A percentile compares a stretch with the other conserved stretches of the same genome.
These are phyloP conservation scores for Dipodomys ordii DNA, from an alignment of 2,113 vertebrate species.

Conservation along the genomic window DNA sequence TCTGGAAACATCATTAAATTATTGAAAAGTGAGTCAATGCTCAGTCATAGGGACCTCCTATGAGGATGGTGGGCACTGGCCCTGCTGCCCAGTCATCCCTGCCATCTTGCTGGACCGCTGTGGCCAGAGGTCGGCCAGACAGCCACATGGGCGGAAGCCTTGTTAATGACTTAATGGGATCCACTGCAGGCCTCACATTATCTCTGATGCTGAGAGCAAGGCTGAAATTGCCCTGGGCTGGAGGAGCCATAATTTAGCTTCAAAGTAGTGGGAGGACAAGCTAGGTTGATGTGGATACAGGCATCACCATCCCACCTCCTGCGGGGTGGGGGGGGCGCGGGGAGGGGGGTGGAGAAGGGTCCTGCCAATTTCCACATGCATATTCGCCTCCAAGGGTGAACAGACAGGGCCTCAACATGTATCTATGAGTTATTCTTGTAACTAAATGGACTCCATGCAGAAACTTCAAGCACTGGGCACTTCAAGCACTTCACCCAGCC, in stretches of 20 bases:
- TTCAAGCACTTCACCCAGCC: not conserved
- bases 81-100: not conserved
- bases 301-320: not conserved
- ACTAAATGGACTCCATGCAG: slow-evolving; percentile 64
- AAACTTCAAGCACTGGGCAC: slow-evolving; percentile 29
- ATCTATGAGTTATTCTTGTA: slow-evolving; percentile 61
- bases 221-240: slow-evolving; percentile 50
- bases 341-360: too few relatives aligned
- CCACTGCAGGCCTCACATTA: not conserved
- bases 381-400: slow-evolving; percentile 64
- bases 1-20: too few relatives aligned
- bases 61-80: accelerated
- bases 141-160: not conserved
- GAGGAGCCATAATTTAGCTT: slow-evolving; percentile 53
- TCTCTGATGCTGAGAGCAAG: slow-evolving; percentile 63
- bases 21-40: too few relatives aligned
- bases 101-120: too few relatives aligned
- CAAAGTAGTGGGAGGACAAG: slow-evolving; percentile 48
- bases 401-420: slow-evolving; percentile 59
- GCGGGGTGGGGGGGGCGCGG: too few relatives aligned
- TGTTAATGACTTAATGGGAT: not conserved
- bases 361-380: not conserved
- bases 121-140: not conserved
- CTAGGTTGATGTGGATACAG: accelerated
- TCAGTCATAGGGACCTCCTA: too few relatives aligned